Evolutionary conservation across 2,797 vertebrate genomes (phyloP).

Genomic region (Glyptemys insculpta): DNA sequence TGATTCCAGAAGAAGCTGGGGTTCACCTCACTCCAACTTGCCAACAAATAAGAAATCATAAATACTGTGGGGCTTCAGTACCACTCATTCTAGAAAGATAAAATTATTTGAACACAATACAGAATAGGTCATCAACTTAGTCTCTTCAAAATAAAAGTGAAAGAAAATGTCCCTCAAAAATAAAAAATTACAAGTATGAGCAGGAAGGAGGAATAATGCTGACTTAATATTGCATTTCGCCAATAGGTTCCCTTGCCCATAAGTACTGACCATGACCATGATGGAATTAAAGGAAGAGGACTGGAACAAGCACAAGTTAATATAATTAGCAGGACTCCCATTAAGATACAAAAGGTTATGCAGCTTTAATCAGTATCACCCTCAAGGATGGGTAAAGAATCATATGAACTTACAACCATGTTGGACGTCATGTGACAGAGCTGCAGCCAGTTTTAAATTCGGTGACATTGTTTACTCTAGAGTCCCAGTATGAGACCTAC

Average conservation of each 20-base stretch:
- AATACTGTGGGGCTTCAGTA: too few relatives aligned
- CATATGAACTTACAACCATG: neutral
- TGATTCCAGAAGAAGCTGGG: too few relatives aligned
- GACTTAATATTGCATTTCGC: neutral
- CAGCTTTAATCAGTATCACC: neutral
- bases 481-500: too few relatives aligned
- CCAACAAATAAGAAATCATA: neutral
- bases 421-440: too few relatives aligned
- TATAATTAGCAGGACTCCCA: constrained; percentile 16
- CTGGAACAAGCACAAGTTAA: constrained; percentile 33
- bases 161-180: too few relatives aligned
- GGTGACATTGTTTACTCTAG: too few relatives aligned
- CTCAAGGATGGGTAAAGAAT: neutral
- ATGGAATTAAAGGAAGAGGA: constrained; percentile 15
- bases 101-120: neutral
- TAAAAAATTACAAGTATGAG: neutral
- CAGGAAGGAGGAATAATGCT: neutral
- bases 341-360: neutral
- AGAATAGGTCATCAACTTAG: neutral
- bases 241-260: neutral
- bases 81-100: neutral
- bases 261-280: neutral
- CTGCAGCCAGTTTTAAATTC: too few relatives aligned
- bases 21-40: neutral
- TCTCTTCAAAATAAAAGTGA: neutral